phyloP scores from a whole-genome alignment of 2,888 invertebrate genomes.

The Drosophila percnosoma region DNA sequence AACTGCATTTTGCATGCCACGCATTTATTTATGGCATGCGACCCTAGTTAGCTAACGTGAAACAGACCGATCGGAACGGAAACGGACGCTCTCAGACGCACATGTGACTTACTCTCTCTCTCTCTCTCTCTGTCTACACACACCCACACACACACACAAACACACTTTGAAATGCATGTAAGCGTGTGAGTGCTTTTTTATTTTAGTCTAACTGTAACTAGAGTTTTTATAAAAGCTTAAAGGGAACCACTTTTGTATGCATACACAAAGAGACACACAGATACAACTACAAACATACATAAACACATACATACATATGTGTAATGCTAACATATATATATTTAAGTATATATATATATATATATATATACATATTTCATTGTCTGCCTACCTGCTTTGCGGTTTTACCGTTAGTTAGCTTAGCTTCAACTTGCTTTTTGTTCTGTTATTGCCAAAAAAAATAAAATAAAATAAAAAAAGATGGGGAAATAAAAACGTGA shows the following conservation, averaged over 20 bases:
- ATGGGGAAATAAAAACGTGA: not conserved
- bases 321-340: conserved; percentile 5
- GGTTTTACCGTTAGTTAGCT: conserved; percentile 53
- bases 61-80: conserved; percentile 27
- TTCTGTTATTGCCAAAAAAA: conserved; percentile 55
- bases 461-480: not conserved
- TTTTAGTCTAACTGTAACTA: conserved; percentile 35
- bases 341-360: not conserved
- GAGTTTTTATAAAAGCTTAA: conserved; percentile 27
- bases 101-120: conserved; percentile 39
- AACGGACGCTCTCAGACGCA: conserved; percentile 40
- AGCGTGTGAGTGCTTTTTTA: conserved; percentile 29
- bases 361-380: conserved; percentile 3
- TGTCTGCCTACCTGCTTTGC: conserved; percentile 17
- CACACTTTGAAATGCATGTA: conserved; percentile 10
- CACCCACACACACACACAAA: conserved; percentile 12
- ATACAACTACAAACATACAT: conserved; percentile 3
- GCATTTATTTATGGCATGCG: conserved; percentile 33
- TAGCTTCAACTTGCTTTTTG: conserved; percentile 58
- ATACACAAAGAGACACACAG: conserved; percentile 9
- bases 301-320: conserved; percentile 9
- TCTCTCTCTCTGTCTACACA: not conserved
- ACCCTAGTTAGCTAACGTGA: conserved; percentile 36
- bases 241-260: conserved; percentile 23
- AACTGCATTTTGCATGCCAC: conserved; percentile 39